A percentile compares a stretch with the other conserved stretches of the same genome.
phyloP scores from a whole-genome alignment of 2,113 vertebrate genomes.

The Felis catus region DNA sequence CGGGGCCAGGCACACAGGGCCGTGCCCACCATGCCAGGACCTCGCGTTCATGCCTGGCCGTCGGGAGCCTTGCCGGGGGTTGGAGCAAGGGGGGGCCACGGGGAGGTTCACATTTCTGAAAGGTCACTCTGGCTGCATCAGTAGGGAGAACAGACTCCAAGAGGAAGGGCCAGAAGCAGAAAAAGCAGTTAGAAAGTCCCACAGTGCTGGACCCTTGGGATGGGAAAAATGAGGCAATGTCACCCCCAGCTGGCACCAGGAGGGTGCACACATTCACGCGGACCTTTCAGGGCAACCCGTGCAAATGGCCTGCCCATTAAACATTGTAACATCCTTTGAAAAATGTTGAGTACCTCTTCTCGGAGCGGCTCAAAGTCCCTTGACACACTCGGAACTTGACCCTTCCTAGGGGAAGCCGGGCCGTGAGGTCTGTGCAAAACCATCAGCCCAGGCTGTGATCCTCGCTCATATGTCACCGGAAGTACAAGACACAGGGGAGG shows the following conservation, averaged over 20 bases:
- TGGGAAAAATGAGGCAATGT: neutral
- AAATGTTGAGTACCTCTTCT: neutral
- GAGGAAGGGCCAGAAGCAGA: neutral
- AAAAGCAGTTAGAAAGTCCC: neutral
- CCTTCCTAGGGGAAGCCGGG: neutral
- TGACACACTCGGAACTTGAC: neutral
- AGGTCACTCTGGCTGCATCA: neutral
- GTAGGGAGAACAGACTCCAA: neutral
- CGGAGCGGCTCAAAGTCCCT: neutral
- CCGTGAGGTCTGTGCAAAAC: neutral
- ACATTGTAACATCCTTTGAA: neutral
- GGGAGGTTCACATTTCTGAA: neutral
- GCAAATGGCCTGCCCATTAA: neutral
- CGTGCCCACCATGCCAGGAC: neutral
- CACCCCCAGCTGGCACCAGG: neutral
- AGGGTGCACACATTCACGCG: neutral
- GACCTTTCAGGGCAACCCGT: neutral
- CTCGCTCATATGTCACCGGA: neutral
- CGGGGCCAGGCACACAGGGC: neutral
- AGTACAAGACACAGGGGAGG: rapidly evolving
- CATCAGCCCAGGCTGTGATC: neutral
- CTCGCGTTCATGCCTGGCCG: rapidly evolving
- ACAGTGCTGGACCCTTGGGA: rapidly evolving
- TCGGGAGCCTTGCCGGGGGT: neutral
- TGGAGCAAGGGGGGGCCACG: neutral